Conservation (phyloP, 1,140 invertebrate species). For the Phthorimaea operculella region DNA sequence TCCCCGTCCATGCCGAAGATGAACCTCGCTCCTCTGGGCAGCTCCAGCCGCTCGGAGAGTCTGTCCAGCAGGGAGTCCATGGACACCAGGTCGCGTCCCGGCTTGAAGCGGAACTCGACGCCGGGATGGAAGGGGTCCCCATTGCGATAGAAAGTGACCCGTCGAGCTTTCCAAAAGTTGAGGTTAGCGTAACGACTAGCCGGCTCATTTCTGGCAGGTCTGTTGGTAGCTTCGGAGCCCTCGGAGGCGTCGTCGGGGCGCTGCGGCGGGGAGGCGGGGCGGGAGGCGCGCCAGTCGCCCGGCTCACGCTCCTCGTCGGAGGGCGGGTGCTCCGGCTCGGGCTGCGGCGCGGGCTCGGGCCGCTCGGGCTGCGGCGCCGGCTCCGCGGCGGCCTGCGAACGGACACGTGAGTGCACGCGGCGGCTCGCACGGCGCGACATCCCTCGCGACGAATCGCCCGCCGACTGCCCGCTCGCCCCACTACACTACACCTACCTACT, state of each 20-base stretch:
- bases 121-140: slow-evolving; percentile 93
- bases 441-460: slow-evolving; percentile 34
- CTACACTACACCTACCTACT: slow-evolving; percentile 22
- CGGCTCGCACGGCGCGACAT: slow-evolving; percentile 57
- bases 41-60: slow-evolving; percentile 82
- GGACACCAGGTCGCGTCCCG: slow-evolving; percentile 86
- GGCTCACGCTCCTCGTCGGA: slow-evolving; percentile 54
- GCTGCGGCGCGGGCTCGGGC: slow-evolving; percentile 30
- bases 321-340: slow-evolving; percentile 49
- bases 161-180: slow-evolving; percentile 85
- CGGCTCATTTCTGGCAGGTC: slow-evolving; percentile 51
- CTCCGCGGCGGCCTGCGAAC: slow-evolving; percentile 51
- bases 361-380: slow-evolving; percentile 49
- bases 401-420: slow-evolving; percentile 34
- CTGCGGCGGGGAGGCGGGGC: slow-evolving; percentile 56
- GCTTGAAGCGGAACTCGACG: slow-evolving; percentile 88
- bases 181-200: slow-evolving; percentile 79
- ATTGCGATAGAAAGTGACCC: slow-evolving; percentile 93
- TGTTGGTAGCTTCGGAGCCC: slow-evolving; percentile 48
- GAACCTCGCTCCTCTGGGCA: slow-evolving; percentile 86
- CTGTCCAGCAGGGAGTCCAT: slow-evolving; percentile 88
- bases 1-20: slow-evolving; percentile 92
- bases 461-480: slow-evolving; percentile 40
- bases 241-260: slow-evolving; percentile 52
- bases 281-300: slow-evolving; percentile 54